These are phyloP conservation scores for Anneissia japonica DNA, from an alignment of 35 echinoderm and acorn worm genomes.

Conservation along the genomic window DNA sequence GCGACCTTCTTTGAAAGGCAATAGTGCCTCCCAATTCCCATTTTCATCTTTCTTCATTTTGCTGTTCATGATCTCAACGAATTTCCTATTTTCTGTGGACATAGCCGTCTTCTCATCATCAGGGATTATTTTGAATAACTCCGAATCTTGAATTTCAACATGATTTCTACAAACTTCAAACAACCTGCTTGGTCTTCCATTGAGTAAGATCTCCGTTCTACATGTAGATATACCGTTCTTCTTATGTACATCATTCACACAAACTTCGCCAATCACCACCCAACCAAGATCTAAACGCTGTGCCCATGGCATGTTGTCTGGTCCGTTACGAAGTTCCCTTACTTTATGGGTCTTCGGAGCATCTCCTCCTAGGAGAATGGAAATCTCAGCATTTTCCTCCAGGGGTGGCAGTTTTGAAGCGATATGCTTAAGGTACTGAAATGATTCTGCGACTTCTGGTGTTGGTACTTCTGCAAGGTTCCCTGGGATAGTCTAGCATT, in stretches of 20 bases:
- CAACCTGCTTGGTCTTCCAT: background rate
- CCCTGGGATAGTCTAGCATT: conserved; percentile 33
- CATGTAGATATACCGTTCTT: conserved; percentile 1
- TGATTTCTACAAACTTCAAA: conserved; percentile 5
- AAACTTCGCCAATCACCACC: conserved; percentile 40
- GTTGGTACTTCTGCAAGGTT: conserved; percentile 44
- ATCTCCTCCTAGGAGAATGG: conserved; percentile 42
- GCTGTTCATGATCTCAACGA: conserved; percentile 14
- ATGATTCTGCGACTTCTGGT: conserved; percentile 15
- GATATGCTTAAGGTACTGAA: conserved; percentile 34
- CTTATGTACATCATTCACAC: conserved; percentile 8
- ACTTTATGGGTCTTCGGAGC: conserved; percentile 25
- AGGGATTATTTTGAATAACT: conserved; percentile 15
- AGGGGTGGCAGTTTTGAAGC: conserved; percentile 10
- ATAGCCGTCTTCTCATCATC: conserved; percentile 15
- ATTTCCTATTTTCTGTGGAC: conserved; percentile 32
- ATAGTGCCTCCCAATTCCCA: conserved; percentile 33
- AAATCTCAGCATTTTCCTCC: conserved; percentile 27
- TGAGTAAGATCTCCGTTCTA: conserved; percentile 23
- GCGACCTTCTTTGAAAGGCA: conserved; percentile 28
- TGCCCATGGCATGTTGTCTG: conserved; percentile 44
- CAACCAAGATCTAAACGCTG: conserved; percentile 41
- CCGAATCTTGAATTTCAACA: conserved; percentile 10
- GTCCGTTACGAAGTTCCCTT: conserved; percentile 32
- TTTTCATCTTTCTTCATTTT: conserved; percentile 15